These are phyloP conservation scores for Danio jaintianensis DNA, from an alignment of 2,797 vertebrate species.

Conservation along the genomic window DNA sequence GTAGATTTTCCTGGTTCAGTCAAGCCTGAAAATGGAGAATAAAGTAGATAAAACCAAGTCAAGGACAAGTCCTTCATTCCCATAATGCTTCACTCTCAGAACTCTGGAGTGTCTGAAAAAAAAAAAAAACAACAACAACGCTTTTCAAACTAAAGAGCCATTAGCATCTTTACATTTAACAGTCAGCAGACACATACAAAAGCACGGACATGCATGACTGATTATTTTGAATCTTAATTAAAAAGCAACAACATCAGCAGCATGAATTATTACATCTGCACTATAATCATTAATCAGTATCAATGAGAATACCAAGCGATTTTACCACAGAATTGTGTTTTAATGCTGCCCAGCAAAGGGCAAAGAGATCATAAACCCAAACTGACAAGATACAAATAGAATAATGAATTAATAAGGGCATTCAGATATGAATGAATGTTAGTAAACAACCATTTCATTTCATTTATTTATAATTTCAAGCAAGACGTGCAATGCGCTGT, in stretches of 20 bases:
- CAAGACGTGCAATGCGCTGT: not conserved
- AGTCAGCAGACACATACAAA: slow-evolving; percentile 40
- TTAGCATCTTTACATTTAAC: slow-evolving; percentile 23
- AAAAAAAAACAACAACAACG: not conserved
- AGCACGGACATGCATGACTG: slow-evolving; percentile 55
- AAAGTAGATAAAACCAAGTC: not conserved
- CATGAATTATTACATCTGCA: slow-evolving; percentile 63
- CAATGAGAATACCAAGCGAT: slow-evolving; percentile 58
- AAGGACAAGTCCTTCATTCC: not conserved
- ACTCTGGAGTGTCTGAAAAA: not conserved
- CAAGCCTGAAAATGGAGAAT: not conserved
- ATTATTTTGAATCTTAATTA: slow-evolving; percentile 73
- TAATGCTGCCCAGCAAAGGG: slow-evolving; percentile 62
- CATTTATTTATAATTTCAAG: not conserved
- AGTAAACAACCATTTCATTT: slow-evolving; percentile 27
- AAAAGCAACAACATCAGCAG: slow-evolving; percentile 68
- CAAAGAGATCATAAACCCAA: slow-evolving; percentile 59
- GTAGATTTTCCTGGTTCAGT: not conserved
- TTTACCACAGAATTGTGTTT: slow-evolving; percentile 64
- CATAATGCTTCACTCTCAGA: not conserved
- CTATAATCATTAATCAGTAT: slow-evolving; percentile 65
- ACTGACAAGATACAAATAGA: slow-evolving; percentile 39
- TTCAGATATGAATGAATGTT: slow-evolving; percentile 3
- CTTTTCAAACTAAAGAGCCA: slow-evolving; percentile 27
- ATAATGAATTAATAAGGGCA: slow-evolving; percentile 29